Conservation (phyloP, 2,888 invertebrate species). For the Nematopogon swammerdamellus region DNA sequence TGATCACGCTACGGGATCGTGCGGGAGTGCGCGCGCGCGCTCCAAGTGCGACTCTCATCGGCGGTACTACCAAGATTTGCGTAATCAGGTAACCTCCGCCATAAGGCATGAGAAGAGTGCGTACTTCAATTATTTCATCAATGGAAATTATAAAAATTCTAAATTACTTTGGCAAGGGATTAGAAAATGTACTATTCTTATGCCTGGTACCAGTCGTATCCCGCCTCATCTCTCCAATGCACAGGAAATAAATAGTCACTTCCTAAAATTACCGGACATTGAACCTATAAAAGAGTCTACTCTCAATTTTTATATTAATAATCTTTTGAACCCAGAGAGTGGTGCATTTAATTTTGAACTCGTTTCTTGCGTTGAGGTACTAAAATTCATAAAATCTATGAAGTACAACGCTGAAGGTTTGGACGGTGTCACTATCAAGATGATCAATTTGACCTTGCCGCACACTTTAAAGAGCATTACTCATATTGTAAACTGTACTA, state of each 20-base stretch:
- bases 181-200: not conserved
- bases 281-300: not conserved
- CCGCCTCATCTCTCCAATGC: not conserved
- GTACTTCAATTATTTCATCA: constrained; percentile 9
- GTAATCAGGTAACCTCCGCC: constrained; percentile 8
- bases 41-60: not conserved
- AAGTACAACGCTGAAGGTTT: constrained; percentile 8
- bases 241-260: constrained; percentile 4
- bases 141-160: constrained; percentile 7
- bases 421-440: constrained; percentile 8
- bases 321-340: not conserved
- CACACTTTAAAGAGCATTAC: constrained; percentile 8
- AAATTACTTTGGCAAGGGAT: constrained; percentile 7
- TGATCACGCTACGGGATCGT: not conserved
- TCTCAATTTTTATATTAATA: not conserved
- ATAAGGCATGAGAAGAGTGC: constrained; percentile 10
- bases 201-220: not conserved
- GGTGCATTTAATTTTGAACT: not conserved
- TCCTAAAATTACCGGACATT: not conserved
- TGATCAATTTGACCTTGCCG: constrained; percentile 7
- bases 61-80: constrained; percentile 4
- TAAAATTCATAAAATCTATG: constrained; percentile 7
- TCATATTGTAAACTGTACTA: constrained; percentile 7
- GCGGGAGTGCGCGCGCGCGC: not conserved
- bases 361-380: constrained; percentile 2